A percentile compares a stretch with the other conserved stretches of the same genome.
These are phyloP conservation scores for Stylophora pistillata DNA, from an alignment of 64 coral and sea anemone genomes.

Conservation along the genomic window DNA sequence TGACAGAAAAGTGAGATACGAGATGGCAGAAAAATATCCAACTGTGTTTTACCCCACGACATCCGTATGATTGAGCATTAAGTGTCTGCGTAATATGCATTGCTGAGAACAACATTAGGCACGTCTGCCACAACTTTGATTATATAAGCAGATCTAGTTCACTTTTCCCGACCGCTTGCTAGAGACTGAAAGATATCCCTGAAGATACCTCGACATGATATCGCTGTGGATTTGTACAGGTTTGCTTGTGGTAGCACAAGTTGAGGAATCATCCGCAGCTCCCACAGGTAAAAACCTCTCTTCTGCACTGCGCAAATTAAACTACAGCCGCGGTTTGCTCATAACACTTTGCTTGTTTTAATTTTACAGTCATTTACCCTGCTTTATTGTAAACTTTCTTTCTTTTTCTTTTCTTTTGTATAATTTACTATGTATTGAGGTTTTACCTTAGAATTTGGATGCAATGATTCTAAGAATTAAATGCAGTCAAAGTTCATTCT, in stretches of 20 bases:
- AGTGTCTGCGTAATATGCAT: neutral
- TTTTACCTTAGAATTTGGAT: too few species aligned
- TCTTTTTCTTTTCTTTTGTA: too few species aligned
- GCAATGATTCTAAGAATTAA: too few species aligned
- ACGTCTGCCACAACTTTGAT: neutral
- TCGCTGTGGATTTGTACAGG: neutral
- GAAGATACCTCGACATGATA: neutral
- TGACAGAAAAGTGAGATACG: slow-evolving; percentile 14
- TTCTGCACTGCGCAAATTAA: too few species aligned
- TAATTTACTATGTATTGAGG: too few species aligned
- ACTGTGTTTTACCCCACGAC: neutral
- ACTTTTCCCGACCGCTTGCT: neutral
- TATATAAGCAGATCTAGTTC: neutral
- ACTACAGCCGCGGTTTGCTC: too few species aligned
- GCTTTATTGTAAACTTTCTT: too few species aligned
- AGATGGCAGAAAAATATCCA: slow-evolving; percentile 1
- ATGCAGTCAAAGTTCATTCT: too few species aligned
- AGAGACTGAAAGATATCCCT: neutral
- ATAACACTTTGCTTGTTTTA: too few species aligned
- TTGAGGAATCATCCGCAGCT: neutral
- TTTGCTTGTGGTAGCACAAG: neutral
- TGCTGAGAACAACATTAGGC: neutral
- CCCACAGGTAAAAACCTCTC: neutral
- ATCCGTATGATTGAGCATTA: neutral
- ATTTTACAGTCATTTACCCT: too few species aligned